Base-by-base conservation (phyloP, 2,797 vertebrate species). In the Chaenodraco wilsoni region DNA sequence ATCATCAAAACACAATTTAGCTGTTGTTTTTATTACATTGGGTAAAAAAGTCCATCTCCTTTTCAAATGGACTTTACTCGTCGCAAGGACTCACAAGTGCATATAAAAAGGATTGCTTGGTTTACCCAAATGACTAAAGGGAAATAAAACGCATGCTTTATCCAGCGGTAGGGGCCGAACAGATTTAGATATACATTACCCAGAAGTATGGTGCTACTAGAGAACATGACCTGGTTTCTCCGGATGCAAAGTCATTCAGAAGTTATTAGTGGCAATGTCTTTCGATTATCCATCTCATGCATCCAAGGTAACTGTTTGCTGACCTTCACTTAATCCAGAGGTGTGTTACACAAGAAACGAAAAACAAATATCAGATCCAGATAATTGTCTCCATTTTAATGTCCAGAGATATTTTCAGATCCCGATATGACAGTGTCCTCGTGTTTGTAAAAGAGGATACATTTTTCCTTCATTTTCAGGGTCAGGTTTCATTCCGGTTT, bases 1-100 rank as follows among this genome's bases (percentile, higher is more conserved):
- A 45, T 54, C 43, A 51, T 52, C 48, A 50, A 15, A 69, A 58
- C 40, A 51, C 44, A 52, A 1, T 14, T 27, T 40, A 62, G 68
- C 11, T 17, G 33, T 6, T 41, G 1, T 27, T 27, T 27, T 27
- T 48, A 60, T 46, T 43, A 58, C 40, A 14, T 46, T 40, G 52
- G 5, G 11, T 10, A 10, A 50, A 40, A 40, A 17, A 50, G 15
- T 9, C 4, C 7, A 15, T 17, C 9, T 12, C n/a, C 3, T 55
- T 40, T 21, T 19, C 3, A 65, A 37, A 62, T 16, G 3, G 45
- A 41, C 7, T 21, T 37, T 9, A 9, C 33, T 37, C 1, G 11
- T 11, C 9, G 41, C 2, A 16, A 41, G n/a, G 17, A 61, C 5
- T 41, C 37, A 9, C 9, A 27, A 33, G 37, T n/a, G 55, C 27